Base-by-base conservation (phyloP, 2,113 vertebrate genomes). In the Syngnathus scovelli region DNA sequence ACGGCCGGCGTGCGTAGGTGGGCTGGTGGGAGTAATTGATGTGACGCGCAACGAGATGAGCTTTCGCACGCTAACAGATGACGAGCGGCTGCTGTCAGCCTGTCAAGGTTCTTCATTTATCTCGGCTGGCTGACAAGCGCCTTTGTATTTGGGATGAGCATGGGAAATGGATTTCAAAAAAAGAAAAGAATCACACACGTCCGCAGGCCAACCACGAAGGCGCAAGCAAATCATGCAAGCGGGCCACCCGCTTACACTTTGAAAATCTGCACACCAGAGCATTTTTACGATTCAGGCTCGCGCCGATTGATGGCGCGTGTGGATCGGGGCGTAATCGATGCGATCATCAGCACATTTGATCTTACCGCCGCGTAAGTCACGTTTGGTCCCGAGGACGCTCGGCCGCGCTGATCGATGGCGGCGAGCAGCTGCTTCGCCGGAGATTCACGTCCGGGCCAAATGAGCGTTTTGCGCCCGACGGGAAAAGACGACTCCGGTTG, bases 71-170 rank as follows among this genome's bases (percentile, higher is more conserved):
- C 23, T 70, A 70, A 75, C 61, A 71, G 67, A 77, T 79, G 73
- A 77, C 64, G 67, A 83, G 70, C 77, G 78, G 63, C 68, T 72
- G 74, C 70, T 83, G 78, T 81, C 76, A 75, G 48, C 27, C 55
- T 60, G 61, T 69, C 61, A 59, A 46, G 63, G 75, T 54, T 60
- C 75, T 73, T 78, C 71, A 83, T 86, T 75, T 74, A 68, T 82
- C 79, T 77, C 63, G 2, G 6, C 36, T 60, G 72, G 82, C 69
- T 58, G 51, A 23, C 76, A 46, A 66, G 69, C 78, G 63, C 27
- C 27, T 33, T 33, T 33, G 27, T 33, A 33, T 33, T 33, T 33
- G 27, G 27, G 27, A 27, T 27, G 27, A 27, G 27, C 27, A 2
- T 27, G 27, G 27, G 3, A 33, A 33, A 33, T 33, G 27, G 27